A percentile compares a stretch with the other conserved stretches of the same genome.
Conservation (phyloP, 2,797 vertebrate species). For the Mergus octosetaceus region DNA sequence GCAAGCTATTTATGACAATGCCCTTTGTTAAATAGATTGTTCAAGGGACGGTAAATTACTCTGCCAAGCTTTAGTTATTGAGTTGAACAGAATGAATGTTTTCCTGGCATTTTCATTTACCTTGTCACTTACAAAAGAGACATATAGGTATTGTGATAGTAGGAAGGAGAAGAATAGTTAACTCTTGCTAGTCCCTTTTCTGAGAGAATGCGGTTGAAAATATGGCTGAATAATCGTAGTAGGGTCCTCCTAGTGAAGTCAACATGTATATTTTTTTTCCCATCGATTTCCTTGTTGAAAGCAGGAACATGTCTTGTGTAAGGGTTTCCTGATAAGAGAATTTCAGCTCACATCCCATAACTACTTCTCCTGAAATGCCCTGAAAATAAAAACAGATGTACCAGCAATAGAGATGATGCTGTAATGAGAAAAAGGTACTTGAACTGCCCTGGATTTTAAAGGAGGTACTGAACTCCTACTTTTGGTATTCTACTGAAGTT, state of each 20-base stretch:
- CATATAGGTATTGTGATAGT: conserved; percentile 34
- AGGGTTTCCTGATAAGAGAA: conserved; percentile 7
- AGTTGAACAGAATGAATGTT: conserved; percentile 62
- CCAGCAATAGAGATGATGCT: background rate
- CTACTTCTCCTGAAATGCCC: background rate
- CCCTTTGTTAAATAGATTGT: conserved; percentile 66
- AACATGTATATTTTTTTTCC: background rate
- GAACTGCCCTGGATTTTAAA: background rate
- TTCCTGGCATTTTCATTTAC: conserved; percentile 76
- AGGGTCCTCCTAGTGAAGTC: background rate
- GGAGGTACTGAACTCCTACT: background rate
- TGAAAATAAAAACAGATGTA: background rate
- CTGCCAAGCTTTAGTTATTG: conserved; percentile 67
- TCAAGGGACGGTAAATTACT: conserved; percentile 65
- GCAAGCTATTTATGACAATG: conserved; percentile 62
- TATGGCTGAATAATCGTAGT: background rate
- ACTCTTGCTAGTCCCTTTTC: background rate
- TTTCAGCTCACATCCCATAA: background rate
- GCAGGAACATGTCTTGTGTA: background rate
- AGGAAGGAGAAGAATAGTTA: conserved; percentile 58
- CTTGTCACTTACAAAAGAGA: conserved; percentile 66
- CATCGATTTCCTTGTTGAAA: background rate
- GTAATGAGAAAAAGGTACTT: background rate
- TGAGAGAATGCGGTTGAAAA: background rate
- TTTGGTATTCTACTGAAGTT: background rate